Conservation (phyloP, 2,888 invertebrate genomes). For the Philopedon plagiatum region DNA sequence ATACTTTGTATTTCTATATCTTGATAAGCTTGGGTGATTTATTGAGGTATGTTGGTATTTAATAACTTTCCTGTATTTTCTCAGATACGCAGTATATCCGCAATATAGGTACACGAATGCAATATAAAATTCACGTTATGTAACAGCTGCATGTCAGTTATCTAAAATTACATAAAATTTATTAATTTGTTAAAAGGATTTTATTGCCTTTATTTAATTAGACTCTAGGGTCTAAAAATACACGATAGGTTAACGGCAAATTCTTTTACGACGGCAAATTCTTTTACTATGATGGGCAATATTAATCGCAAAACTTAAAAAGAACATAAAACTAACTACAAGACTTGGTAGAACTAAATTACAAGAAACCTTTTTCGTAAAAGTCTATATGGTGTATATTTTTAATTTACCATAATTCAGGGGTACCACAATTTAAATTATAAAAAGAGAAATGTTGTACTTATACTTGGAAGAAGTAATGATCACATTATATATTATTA, state of each 20-base stretch:
- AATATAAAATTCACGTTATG: constrained; percentile 12
- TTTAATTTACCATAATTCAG: no score
- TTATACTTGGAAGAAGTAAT: no score
- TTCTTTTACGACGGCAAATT: background rate
- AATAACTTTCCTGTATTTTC: constrained; percentile 14
- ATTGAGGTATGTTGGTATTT: background rate
- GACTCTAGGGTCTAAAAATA: background rate
- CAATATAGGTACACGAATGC: background rate
- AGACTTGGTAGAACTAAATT: no score
- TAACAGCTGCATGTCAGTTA: constrained; percentile 17
- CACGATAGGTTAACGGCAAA: background rate
- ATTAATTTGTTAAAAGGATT: constrained; percentile 13
- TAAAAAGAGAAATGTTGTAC: no score
- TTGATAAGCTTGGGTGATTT: background rate
- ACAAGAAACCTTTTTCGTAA: no score
- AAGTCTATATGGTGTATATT: no score
- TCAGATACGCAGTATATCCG: constrained; percentile 8
- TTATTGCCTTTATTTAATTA: constrained; percentile 6
- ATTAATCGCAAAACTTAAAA: background rate
- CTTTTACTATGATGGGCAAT: background rate
- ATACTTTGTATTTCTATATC: constrained; percentile 10
- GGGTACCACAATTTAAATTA: no score
- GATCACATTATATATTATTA: no score
- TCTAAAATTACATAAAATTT: constrained; percentile 18
- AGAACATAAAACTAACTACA: background rate